These are phyloP conservation scores for Euproctis similis DNA, from an alignment of 2,888 invertebrate species.

Conservation along the genomic window DNA sequence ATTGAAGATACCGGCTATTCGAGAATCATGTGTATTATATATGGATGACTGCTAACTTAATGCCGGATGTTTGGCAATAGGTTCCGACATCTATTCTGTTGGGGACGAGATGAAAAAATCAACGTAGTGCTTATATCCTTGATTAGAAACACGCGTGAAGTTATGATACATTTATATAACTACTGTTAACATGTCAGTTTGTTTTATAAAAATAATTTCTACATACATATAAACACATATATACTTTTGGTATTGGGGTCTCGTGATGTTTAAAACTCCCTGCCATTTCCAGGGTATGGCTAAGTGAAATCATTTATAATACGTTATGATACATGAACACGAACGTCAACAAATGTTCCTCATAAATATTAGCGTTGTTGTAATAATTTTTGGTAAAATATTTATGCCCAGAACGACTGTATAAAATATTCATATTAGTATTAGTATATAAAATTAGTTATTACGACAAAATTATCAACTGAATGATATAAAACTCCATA, in stretches of 20 bases:
- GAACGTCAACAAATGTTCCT: conserved; percentile 19
- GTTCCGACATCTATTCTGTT: no score
- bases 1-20: no score
- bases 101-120: conserved; percentile 6
- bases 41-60: no score
- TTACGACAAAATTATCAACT: neutral
- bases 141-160: no score
- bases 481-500: neutral
- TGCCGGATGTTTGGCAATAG: no score
- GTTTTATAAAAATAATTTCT: neutral
- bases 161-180: no score
- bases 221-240: neutral
- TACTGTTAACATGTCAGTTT: neutral
- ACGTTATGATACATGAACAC: conserved; percentile 24
- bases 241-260: neutral
- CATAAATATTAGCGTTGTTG: conserved; percentile 22
- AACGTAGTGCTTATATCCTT: no score
- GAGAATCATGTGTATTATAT: no score
- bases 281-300: conserved; percentile 23
- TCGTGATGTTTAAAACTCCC: conserved; percentile 21
- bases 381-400: conserved; percentile 10
- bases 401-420: conserved; percentile 4
- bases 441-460: neutral
- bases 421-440: neutral
- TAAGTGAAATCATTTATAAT: conserved; percentile 34